Evolutionary conservation across 2,797 vertebrate species (phyloP).

Genomic region (Graptemys geographica): DNA sequence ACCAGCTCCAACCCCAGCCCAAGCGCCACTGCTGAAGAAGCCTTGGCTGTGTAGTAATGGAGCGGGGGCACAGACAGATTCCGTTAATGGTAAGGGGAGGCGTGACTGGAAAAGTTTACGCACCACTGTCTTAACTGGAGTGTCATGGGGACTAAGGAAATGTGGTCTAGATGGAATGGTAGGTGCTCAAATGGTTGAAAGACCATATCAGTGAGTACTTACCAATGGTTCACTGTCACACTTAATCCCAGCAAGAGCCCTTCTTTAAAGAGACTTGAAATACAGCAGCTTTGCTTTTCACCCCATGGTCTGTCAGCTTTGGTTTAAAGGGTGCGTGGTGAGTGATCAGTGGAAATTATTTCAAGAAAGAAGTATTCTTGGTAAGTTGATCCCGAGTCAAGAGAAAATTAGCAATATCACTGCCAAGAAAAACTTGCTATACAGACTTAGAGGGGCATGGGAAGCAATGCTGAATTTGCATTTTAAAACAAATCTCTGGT

Average conservation of each 20-base stretch:
- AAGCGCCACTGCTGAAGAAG: too few relatives aligned
- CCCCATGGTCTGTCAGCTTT: constrained; percentile 54
- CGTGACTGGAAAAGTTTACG: too few relatives aligned
- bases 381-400: constrained; percentile 68
- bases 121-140: not conserved
- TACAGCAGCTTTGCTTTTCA: constrained; percentile 31
- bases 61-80: too few relatives aligned
- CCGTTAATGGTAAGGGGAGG: too few relatives aligned
- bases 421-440: constrained; percentile 56
- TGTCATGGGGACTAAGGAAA: too few relatives aligned
- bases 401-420: constrained; percentile 61
- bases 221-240: not conserved
- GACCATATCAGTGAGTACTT: too few relatives aligned
- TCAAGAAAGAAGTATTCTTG: constrained; percentile 63
- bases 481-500: constrained; percentile 58
- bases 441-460: constrained; percentile 8
- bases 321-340: constrained; percentile 40
- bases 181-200: not conserved
- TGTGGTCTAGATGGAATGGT: too few relatives aligned
- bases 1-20: too few relatives aligned
- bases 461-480: constrained; percentile 53
- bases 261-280: constrained; percentile 23
- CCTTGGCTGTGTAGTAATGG: too few relatives aligned
- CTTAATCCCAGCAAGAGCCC: constrained; percentile 26
- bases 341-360: constrained; percentile 74